Base-by-base conservation (phyloP, 2,113 vertebrate genomes). In the Oncorhynchus tshawytscha region DNA sequence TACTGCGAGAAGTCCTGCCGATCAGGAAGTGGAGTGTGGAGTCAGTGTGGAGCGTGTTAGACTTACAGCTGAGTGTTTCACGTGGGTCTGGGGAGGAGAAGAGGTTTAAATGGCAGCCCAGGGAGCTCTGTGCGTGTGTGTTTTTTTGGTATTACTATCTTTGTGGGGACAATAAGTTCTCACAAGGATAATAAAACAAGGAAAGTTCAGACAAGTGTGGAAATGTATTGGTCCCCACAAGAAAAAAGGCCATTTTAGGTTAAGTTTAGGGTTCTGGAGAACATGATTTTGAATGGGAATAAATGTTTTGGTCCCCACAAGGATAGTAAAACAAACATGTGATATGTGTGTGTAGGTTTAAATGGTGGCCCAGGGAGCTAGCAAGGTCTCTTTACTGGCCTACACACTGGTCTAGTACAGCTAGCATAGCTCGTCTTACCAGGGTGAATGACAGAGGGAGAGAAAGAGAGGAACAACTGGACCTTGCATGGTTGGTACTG, bases 331-430 rank as follows among this genome's bases (percentile, higher is more conserved):
- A 45, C 39, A 45, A 45, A 45, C 39, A 45, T 45, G 39, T 45
- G 39, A 39, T 45, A 3, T 45, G 39, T 45, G 39, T 45, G 0
- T 71, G 54, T 20, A 67, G 76, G 45, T 79, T 65, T 69, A 74
- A 74, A 72, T 25, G 67, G 73, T 60, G n/a, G 65, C 3, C 22
- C 27, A 79, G 48, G 49, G 57, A 79, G 75, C 70, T 0, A 16
- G 68, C 65, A 66, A 70, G 5, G 20, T 72, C 77, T 48, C 68
- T 72, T 76, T 54, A 67, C 25, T 72, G 48, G 3, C 59, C 64
- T 71, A 51, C 64, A 59, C 60, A 71, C 39, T 11, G 39, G 62
- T 25, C 20, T 22, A 13, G 62, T 64, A 64, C 22, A 25, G 39
- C 39, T 45, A 45, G 39, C 7, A 45, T 2, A 45, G 16, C 60